A percentile compares a stretch with the other conserved stretches of the same genome.
phyloP scores from a whole-genome alignment of 2,888 invertebrate genomes.

The Stenoptilia bipunctidactyla region DNA sequence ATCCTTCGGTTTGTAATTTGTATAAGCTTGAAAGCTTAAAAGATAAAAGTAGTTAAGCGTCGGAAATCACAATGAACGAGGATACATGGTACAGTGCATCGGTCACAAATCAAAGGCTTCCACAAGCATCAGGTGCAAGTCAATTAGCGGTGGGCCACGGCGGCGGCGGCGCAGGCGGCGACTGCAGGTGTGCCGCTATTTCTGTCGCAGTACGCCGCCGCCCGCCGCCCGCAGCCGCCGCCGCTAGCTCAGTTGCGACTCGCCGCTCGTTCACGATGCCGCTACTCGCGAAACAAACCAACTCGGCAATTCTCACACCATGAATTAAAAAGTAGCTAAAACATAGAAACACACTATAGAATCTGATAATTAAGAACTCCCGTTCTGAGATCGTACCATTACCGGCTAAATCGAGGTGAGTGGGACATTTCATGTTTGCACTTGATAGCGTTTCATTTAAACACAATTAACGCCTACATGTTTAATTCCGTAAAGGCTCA shows the following conservation, averaged over 20 bases:
- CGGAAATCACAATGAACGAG: no score
- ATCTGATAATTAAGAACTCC: background rate
- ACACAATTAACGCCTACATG: conserved; percentile 16
- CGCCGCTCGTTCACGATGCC: background rate
- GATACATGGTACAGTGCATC: background rate
- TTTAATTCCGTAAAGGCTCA: conserved; percentile 10
- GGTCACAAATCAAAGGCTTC: background rate
- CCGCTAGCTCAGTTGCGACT: no score
- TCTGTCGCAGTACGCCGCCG: conserved; percentile 20
- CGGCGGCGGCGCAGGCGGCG: conserved; percentile 23
- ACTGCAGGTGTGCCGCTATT: background rate
- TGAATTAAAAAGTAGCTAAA: background rate
- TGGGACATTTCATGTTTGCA: conserved; percentile 30
- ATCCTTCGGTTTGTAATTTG: no score
- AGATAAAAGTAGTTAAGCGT: no score
- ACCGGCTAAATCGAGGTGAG: conserved; percentile 29
- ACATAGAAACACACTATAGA: background rate
- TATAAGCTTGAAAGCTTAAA: no score
- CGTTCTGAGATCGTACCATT: background rate
- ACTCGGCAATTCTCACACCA: background rate
- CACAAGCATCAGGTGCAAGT: background rate
- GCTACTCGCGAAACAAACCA: conserved; percentile 1
- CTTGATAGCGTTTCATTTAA: conserved; percentile 20
- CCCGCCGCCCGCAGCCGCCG: conserved; percentile 10
- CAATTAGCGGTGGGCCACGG: conserved; percentile 40